Conservation (phyloP, 1,140 invertebrate genomes). For the Reticulitermes speratus region DNA sequence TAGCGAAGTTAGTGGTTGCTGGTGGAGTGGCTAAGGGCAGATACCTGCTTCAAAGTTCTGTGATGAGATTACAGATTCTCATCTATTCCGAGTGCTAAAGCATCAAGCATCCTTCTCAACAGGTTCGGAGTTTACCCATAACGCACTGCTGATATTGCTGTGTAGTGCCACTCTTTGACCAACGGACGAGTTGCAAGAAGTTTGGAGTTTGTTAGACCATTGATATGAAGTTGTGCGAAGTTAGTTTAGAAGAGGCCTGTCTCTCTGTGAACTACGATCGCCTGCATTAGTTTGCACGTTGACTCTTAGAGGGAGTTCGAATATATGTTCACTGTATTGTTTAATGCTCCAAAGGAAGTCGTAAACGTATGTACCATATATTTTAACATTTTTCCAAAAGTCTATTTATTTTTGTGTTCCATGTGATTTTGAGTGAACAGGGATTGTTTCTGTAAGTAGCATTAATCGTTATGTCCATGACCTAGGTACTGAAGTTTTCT, state of each 20-base stretch:
- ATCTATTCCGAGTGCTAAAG: background rate
- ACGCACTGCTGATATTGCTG: background rate
- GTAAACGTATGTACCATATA: too few species aligned
- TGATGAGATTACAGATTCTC: slow-evolving; percentile 8
- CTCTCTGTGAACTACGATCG: background rate
- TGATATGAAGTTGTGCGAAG: background rate
- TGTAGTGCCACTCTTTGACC: background rate
- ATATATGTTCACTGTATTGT: too few species aligned
- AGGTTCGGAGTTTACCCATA: background rate
- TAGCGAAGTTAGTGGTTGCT: background rate
- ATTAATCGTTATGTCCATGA: too few species aligned
- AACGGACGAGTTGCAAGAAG: background rate
- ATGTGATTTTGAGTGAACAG: too few species aligned
- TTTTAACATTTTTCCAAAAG: too few species aligned
- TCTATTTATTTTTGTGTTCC: too few species aligned
- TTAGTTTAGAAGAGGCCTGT: background rate
- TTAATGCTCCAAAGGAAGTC: too few species aligned
- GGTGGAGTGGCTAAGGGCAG: background rate
- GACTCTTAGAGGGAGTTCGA: background rate
- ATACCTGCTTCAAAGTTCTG: background rate
- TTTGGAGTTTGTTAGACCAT: background rate
- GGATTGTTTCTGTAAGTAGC: too few species aligned
- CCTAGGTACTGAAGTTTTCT: too few species aligned
- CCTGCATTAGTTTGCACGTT: background rate
- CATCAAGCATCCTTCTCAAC: background rate